Evolutionary conservation across 2,888 invertebrate species (phyloP).

Genomic region (Synergus laeviventris): DNA sequence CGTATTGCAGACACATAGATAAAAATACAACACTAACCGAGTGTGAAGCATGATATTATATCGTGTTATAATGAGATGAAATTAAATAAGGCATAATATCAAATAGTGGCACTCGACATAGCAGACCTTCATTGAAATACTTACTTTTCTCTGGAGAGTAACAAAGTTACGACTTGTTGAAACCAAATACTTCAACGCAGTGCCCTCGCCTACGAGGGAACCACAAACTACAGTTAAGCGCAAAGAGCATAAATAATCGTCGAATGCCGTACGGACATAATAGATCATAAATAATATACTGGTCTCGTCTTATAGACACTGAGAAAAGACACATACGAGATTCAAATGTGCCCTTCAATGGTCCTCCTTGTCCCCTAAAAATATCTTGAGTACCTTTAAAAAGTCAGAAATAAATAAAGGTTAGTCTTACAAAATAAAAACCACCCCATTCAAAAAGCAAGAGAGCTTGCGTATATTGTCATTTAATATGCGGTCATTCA

Average conservation of each 20-base stretch:
- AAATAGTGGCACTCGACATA: slow-evolving; percentile 24
- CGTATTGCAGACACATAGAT: too few species aligned
- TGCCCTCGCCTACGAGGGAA: slow-evolving; percentile 57
- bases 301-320: slow-evolving; percentile 56
- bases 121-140: slow-evolving; percentile 50
- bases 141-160: slow-evolving; percentile 53
- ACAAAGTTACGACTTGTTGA: slow-evolving; percentile 56
- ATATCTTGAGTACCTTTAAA: neutral
- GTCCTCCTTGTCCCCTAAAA: neutral
- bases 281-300: slow-evolving; percentile 64
- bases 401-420: neutral
- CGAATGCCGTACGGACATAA: slow-evolving; percentile 49
- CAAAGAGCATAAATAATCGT: slow-evolving; percentile 59
- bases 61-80: slow-evolving; percentile 14
- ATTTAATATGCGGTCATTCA: slow-evolving; percentile 48
- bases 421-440: neutral
- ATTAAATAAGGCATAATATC: slow-evolving; percentile 30
- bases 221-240: slow-evolving; percentile 69
- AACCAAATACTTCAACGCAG: slow-evolving; percentile 50
- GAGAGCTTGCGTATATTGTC: slow-evolving; percentile 48
- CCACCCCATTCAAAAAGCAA: slow-evolving; percentile 29
- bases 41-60: neutral
- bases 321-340: neutral
- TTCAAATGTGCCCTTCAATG: neutral
- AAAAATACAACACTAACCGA: neutral